Conservation (phyloP, 2,113 vertebrate genomes). For the Trichomycterus rosablanca region DNA sequence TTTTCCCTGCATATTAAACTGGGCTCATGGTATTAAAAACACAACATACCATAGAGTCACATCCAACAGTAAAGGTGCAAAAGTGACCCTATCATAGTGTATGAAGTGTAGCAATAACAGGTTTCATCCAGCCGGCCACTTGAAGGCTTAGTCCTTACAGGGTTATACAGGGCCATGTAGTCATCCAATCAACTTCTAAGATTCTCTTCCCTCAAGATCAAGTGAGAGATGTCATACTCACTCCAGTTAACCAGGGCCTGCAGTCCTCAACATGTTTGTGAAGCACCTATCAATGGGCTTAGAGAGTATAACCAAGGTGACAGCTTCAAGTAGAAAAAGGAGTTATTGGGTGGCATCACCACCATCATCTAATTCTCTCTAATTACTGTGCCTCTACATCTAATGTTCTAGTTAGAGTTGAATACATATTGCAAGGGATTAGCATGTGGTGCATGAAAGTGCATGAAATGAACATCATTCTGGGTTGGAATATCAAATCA, state of each 20-base stretch:
- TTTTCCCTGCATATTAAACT: no score
- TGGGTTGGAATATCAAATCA: no score
- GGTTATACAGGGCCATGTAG: neutral
- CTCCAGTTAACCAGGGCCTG: conserved; percentile 9
- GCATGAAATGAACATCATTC: no score
- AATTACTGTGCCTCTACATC: neutral
- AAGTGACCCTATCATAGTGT: no score
- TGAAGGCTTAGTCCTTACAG: no score
- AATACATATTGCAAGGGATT: neutral
- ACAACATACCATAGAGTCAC: no score
- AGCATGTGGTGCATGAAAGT: neutral
- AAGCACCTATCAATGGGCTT: conserved; percentile 2
- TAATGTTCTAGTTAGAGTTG: neutral
- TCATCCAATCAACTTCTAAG: neutral
- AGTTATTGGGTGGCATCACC: neutral
- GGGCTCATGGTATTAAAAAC: no score
- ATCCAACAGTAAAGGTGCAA: no score
- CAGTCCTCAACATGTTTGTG: neutral
- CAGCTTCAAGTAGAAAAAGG: no score
- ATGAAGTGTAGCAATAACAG: no score
- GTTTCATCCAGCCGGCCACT: no score
- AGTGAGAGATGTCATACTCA: neutral
- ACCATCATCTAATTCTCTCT: neutral
- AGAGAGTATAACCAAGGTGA: conserved; percentile 24
- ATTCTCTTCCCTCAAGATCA: neutral